These are phyloP conservation scores for Muscidifurax raptorellus DNA, from an alignment of 1,140 invertebrate species.

Conservation along the genomic window DNA sequence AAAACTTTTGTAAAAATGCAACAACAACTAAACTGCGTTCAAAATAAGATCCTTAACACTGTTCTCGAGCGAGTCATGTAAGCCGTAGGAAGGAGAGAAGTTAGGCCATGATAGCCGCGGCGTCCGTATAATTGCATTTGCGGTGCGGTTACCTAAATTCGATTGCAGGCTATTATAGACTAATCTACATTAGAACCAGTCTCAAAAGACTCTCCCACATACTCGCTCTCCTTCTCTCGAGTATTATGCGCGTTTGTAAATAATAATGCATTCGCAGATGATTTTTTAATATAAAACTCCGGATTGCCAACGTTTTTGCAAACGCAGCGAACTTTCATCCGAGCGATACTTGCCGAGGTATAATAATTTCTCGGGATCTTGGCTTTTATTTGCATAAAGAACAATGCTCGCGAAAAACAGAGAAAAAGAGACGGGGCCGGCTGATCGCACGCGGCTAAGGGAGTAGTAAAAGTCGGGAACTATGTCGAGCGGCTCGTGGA, in stretches of 20 bases:
- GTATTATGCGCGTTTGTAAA: too few relatives aligned
- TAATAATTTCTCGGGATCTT: neutral
- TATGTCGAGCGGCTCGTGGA: neutral
- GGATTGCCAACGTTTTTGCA: neutral
- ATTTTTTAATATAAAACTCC: neutral
- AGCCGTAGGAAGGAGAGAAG: neutral
- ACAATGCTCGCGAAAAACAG: neutral
- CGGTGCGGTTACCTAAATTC: slow-evolving; percentile 15
- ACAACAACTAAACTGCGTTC: too few relatives aligned
- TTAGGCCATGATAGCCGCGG: neutral
- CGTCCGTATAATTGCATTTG: slow-evolving; percentile 15
- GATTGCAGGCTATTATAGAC: neutral
- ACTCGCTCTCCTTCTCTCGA: neutral
- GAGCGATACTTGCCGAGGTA: too few relatives aligned
- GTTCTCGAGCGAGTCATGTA: neutral
- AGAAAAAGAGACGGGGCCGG: neutral
- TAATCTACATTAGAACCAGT: slow-evolving; percentile 3
- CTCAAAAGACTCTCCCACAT: neutral
- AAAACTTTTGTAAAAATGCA: too few relatives aligned
- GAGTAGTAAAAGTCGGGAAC: neutral
- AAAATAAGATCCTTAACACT: neutral
- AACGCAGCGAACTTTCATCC: too few relatives aligned
- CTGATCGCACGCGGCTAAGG: neutral
- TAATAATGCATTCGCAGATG: too few relatives aligned
- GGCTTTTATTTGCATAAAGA: neutral